Conservation (phyloP, 1,140 invertebrate species). For the Eumeta japonica region DNA sequence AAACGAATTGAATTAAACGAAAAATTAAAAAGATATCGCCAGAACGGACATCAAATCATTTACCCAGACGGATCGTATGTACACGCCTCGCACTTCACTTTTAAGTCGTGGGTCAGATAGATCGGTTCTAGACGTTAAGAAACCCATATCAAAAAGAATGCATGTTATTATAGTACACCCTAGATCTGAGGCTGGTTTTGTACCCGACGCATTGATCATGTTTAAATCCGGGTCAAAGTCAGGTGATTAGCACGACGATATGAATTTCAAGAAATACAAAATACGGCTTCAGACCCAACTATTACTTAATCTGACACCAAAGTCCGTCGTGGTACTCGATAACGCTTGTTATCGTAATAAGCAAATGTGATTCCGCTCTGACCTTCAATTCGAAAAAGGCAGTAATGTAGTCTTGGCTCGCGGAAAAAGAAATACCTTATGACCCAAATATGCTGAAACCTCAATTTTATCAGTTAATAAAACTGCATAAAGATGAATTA, state of each 20-base stretch:
- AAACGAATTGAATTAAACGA: constrained; percentile 7
- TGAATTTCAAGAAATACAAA: constrained; percentile 13
- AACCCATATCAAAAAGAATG: constrained; percentile 18
- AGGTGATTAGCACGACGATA: constrained; percentile 17
- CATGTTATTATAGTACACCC: constrained; percentile 20
- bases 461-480: too few relatives aligned
- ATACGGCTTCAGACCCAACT: constrained; percentile 16
- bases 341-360: too few relatives aligned
- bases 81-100: constrained; percentile 4
- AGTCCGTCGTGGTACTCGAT: too few relatives aligned
- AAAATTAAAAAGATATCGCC: constrained; percentile 7
- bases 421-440: too few relatives aligned
- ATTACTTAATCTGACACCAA: constrained; percentile 15
- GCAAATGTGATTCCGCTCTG: too few relatives aligned
- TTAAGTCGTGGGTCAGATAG: constrained; percentile 10
- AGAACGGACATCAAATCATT: constrained; percentile 9
- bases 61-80: constrained; percentile 15
- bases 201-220: constrained; percentile 16
- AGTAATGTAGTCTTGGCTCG: too few relatives aligned
- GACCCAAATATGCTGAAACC: too few relatives aligned
- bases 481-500: too few relatives aligned
- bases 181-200: constrained; percentile 16
- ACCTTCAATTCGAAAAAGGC: too few relatives aligned
- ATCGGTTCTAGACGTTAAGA: constrained; percentile 11
- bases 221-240: constrained; percentile 11